These are phyloP conservation scores for Okapia johnstoni DNA, from an alignment of 2,113 vertebrate species.

Conservation along the genomic window DNA sequence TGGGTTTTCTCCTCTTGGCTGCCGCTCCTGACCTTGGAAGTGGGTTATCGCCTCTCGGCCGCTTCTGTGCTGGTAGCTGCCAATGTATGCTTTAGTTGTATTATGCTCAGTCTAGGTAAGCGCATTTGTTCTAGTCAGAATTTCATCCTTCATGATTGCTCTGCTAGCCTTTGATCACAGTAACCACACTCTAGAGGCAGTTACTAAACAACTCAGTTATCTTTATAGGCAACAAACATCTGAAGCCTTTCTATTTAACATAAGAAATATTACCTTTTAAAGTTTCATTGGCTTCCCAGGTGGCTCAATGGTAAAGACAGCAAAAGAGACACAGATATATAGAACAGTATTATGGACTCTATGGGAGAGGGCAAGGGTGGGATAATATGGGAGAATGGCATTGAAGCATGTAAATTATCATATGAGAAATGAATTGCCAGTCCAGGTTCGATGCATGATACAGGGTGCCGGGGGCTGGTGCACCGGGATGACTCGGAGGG, in stretches of 20 bases:
- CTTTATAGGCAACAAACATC: neutral
- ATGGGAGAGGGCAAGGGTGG: no score
- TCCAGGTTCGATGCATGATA: no score
- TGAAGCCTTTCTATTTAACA: neutral
- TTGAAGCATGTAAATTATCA: no score
- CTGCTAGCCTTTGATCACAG: neutral
- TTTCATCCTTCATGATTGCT: neutral
- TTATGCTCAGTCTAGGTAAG: neutral
- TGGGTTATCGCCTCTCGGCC: fast-evolving
- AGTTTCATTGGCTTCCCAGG: neutral
- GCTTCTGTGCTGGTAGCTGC: fast-evolving
- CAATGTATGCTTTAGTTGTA: neutral
- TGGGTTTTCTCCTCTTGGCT: neutral
- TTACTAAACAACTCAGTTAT: neutral
- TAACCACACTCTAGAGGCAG: fast-evolving
- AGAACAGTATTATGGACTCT: no score
- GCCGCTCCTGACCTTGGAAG: fast-evolving
- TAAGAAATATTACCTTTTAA: neutral
- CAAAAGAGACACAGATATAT: no score
- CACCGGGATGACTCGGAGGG: no score
- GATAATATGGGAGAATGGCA: no score
- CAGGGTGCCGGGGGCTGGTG: no score
- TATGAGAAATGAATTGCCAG: no score
- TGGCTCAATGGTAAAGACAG: neutral
- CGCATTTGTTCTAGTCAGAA: neutral